Evolutionary conservation across 1,140 invertebrate species (phyloP).

Genomic region (Drosophila aff.): DNA sequence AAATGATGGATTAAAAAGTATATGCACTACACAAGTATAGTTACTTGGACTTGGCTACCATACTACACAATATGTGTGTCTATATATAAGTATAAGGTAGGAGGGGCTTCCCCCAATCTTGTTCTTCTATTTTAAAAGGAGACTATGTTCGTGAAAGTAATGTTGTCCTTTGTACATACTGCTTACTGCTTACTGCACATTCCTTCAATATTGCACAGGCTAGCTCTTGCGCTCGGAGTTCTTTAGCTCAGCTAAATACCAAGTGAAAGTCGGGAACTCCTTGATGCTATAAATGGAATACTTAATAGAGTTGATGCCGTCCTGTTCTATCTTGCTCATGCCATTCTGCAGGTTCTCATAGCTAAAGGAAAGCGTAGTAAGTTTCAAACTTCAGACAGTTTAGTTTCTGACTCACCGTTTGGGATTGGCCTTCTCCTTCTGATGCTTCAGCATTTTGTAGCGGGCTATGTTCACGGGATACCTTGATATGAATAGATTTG

Average conservation of each 20-base stretch:
- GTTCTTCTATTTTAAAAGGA: slow-evolving; percentile 41
- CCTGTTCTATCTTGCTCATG: slow-evolving; percentile 92
- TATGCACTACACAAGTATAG: slow-evolving; percentile 62
- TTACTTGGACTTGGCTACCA: slow-evolving; percentile 65
- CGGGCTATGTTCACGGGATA: slow-evolving; percentile 94
- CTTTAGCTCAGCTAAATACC: slow-evolving; percentile 89
- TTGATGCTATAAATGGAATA: slow-evolving; percentile 91
- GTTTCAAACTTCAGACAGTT: too few relatives aligned
- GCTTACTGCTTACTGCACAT: slow-evolving; percentile 53
- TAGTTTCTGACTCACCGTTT: slow-evolving; percentile 92
- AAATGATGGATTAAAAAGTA: slow-evolving; percentile 62
- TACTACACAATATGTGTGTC: slow-evolving; percentile 57
- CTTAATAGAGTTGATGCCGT: slow-evolving; percentile 94
- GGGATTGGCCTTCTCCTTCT: slow-evolving; percentile 94
- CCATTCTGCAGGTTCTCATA: slow-evolving; percentile 94
- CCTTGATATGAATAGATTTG: slow-evolving; percentile 92
- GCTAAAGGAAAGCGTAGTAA: slow-evolving; percentile 86
- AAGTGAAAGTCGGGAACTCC: slow-evolving; percentile 90
- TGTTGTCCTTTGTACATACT: slow-evolving; percentile 78
- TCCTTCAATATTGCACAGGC: slow-evolving; percentile 31
- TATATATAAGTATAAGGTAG: slow-evolving; percentile 28
- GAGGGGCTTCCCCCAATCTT: slow-evolving; percentile 31
- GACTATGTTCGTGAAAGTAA: slow-evolving; percentile 75
- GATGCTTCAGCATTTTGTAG: slow-evolving; percentile 96
- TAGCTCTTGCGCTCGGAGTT: slow-evolving; percentile 83